Evolutionary conservation across 1,140 invertebrate genomes (phyloP).

Genomic region (Ladona fulva): DNA sequence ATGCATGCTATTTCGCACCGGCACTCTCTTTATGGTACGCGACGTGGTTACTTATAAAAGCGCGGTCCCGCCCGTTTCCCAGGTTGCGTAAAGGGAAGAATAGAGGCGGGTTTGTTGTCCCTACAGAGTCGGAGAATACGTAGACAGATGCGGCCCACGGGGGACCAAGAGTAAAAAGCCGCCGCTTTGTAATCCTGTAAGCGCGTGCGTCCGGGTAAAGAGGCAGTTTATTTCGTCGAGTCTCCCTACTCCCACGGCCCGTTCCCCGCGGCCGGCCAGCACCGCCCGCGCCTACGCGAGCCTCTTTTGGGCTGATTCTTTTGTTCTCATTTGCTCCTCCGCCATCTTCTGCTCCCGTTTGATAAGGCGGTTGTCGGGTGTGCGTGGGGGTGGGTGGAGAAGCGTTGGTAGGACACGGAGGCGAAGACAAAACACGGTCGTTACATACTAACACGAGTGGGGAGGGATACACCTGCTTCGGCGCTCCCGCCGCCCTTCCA

Average conservation of each 20-base stretch:
- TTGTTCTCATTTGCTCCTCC: conserved; percentile 1
- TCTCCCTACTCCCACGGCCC: too few relatives aligned
- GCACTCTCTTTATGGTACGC: neutral
- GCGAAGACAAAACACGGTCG: conserved; percentile 2
- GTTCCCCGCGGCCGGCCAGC: too few relatives aligned
- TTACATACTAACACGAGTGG: conserved; percentile 5
- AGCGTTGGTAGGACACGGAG: neutral
- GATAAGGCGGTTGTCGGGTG: neutral
- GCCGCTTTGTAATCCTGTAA: neutral
- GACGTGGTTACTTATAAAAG: neutral
- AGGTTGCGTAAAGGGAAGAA: neutral
- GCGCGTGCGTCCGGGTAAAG: neutral
- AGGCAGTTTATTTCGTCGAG: neutral
- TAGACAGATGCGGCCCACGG: neutral
- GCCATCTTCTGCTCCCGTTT: neutral
- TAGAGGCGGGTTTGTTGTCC: neutral
- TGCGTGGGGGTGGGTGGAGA: neutral
- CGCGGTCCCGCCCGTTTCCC: neutral
- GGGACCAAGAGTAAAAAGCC: neutral
- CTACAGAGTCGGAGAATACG: neutral
- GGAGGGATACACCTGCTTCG: neutral
- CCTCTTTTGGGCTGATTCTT: neutral
- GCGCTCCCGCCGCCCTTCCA: neutral
- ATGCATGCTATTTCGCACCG: neutral
- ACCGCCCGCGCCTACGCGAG: neutral